Evolutionary conservation across 2,888 invertebrate species (phyloP).

Genomic region (Drosophila maculinotata): DNA sequence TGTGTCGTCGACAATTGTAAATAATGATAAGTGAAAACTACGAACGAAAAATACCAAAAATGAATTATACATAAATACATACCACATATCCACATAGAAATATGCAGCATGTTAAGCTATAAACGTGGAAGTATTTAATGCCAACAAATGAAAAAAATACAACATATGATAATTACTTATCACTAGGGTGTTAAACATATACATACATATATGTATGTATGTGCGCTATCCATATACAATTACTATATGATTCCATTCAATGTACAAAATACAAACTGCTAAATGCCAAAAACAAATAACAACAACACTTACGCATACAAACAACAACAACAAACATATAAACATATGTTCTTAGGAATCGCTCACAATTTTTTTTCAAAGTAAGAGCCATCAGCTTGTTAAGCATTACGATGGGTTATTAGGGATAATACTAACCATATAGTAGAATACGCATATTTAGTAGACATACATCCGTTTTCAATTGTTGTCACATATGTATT

Average conservation of each 20-base stretch:
- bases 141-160: conserved; percentile 12
- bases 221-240: neutral
- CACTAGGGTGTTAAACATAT: conserved; percentile 35
- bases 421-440: neutral
- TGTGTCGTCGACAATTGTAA: conserved; percentile 40
- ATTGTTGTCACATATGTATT: conserved; percentile 6
- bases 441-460: neutral
- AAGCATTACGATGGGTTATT: conserved; percentile 3
- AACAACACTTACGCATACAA: conserved; percentile 18
- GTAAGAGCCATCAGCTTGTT: conserved; percentile 13
- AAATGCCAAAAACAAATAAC: conserved; percentile 38
- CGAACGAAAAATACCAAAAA: conserved; percentile 24
- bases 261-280: conserved; percentile 64
- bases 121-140: conserved; percentile 8
- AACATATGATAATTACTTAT: conserved; percentile 28
- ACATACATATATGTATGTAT: neutral
- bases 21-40: conserved; percentile 44
- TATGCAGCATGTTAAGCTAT: conserved; percentile 20
- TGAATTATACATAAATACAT: conserved; percentile 22
- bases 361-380: conserved; percentile 9
- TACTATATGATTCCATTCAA: conserved; percentile 63
- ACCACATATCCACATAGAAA: conserved; percentile 22
- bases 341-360: conserved; percentile 17
- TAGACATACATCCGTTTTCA: conserved; percentile 2
- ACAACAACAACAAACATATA: neutral